Conservation (phyloP, 2,113 vertebrate genomes). For the Thunnus thynnus region DNA sequence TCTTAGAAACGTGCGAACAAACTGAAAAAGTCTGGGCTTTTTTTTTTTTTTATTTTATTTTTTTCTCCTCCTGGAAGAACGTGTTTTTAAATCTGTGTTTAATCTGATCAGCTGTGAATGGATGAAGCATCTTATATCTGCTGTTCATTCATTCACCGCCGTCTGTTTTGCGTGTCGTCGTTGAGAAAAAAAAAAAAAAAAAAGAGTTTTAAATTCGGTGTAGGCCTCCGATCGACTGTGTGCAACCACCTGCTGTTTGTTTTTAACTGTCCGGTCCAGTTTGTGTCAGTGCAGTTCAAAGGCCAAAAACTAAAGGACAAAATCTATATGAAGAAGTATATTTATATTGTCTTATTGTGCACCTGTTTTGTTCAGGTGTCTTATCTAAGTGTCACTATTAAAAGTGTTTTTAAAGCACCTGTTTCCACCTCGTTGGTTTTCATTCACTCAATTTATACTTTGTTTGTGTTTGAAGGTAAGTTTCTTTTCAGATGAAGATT, state of each 20-base stretch:
- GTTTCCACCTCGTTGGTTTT: not conserved
- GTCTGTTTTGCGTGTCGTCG: conserved; percentile 32
- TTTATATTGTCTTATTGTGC: conserved; percentile 82
- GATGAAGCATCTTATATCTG: not conserved
- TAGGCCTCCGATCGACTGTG: conserved; percentile 22
- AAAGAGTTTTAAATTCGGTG: conserved; percentile 7
- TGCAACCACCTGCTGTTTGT: conserved; percentile 57
- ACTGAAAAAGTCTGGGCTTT: not conserved
- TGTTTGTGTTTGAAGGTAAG: no score
- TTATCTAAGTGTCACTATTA: conserved; percentile 86
- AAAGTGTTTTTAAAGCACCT: conserved; percentile 84
- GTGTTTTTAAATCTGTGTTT: conserved; percentile 2
- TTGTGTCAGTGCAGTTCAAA: conserved; percentile 67
- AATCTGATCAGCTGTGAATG: not conserved
- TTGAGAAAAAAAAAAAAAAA: not conserved
- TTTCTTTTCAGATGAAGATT: no score
- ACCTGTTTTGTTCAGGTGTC: conserved; percentile 87
- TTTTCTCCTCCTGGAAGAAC: not conserved
- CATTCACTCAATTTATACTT: not conserved
- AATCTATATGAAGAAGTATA: conserved; percentile 76
- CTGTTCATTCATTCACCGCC: not conserved
- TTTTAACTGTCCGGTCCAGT: conserved; percentile 71
- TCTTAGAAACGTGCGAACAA: conserved; percentile 28
- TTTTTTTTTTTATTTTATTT: not conserved
- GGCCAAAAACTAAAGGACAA: conserved; percentile 37